Conservation (phyloP, 2,113 vertebrate species). For the Hiodon alosoides region DNA sequence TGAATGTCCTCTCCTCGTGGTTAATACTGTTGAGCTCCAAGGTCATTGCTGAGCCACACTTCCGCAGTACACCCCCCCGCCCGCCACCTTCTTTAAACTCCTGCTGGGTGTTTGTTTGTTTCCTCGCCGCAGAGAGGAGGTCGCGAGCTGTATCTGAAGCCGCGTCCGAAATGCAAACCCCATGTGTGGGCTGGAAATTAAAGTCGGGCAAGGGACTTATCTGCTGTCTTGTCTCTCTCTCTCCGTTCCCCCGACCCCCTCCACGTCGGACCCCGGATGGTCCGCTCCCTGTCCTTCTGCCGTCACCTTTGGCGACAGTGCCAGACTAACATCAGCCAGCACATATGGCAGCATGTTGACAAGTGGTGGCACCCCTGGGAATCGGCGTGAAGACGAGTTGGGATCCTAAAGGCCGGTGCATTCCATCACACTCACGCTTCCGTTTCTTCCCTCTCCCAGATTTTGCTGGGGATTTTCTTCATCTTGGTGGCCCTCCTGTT, state of each 20-base stretch:
- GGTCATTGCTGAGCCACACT: background rate
- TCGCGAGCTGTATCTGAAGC: background rate
- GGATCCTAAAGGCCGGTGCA: slow-evolving; percentile 3
- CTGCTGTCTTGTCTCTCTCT: background rate
- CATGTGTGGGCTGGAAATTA: background rate
- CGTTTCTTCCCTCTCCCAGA: slow-evolving; percentile 54
- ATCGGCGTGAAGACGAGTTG: slow-evolving; percentile 30
- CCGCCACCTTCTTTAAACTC: background rate
- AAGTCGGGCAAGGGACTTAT: background rate
- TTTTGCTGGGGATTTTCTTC: slow-evolving; percentile 85
- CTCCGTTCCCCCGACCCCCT: background rate
- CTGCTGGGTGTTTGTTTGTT: background rate
- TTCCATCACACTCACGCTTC: background rate
- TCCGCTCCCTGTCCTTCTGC: slow-evolving; percentile 33
- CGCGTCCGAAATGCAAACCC: background rate
- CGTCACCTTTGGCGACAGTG: slow-evolving; percentile 41
- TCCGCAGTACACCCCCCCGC: background rate
- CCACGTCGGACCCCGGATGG: slow-evolving; percentile 31
- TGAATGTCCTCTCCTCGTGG: background rate
- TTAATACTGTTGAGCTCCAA: background rate
- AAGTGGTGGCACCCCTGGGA: slow-evolving; percentile 37
- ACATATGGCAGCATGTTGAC: slow-evolving; percentile 54
- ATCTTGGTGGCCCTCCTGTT: slow-evolving; percentile 90
- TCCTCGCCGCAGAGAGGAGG: background rate
- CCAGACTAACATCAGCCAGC: slow-evolving; percentile 39